phyloP scores from a whole-genome alignment of 2,113 vertebrate genomes.

The Silurus asotus region DNA sequence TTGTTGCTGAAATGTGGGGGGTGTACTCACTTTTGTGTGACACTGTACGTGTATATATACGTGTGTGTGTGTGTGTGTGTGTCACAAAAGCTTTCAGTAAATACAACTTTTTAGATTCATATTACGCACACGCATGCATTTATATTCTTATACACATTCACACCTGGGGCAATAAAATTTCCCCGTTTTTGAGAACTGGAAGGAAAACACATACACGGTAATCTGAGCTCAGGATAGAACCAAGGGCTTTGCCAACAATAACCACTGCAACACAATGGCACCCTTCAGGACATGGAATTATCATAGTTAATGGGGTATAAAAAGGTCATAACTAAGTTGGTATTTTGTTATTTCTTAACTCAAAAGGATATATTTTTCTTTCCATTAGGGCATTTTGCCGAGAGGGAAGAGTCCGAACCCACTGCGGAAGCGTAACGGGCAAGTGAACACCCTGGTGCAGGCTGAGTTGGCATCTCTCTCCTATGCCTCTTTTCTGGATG shows the following conservation, averaged over 20 bases:
- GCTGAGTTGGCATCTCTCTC: constrained; percentile 69
- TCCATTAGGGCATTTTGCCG: constrained; percentile 79
- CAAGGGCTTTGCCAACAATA: neutral
- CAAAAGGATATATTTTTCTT: neutral
- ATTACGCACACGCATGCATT: neutral
- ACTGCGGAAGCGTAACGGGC: constrained; percentile 78
- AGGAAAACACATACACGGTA: neutral
- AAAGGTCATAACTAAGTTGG: neutral
- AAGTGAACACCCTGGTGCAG: constrained; percentile 78
- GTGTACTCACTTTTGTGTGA: no score
- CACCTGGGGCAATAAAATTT: neutral
- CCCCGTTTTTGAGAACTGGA: neutral
- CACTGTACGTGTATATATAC: no score
- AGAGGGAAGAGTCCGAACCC: constrained; percentile 83
- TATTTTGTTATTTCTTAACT: neutral
- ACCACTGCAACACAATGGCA: no score
- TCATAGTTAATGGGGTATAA: neutral
- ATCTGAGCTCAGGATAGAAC: neutral
- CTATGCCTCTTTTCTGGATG: constrained; percentile 76
- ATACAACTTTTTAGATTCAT: neutral
- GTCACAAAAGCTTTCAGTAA: neutral
- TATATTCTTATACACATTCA: neutral
- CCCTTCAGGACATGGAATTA: neutral
- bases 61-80: no score
- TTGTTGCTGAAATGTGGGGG: no score